Conservation (phyloP, 2,888 invertebrate genomes). For the Spicauda simplicius region DNA sequence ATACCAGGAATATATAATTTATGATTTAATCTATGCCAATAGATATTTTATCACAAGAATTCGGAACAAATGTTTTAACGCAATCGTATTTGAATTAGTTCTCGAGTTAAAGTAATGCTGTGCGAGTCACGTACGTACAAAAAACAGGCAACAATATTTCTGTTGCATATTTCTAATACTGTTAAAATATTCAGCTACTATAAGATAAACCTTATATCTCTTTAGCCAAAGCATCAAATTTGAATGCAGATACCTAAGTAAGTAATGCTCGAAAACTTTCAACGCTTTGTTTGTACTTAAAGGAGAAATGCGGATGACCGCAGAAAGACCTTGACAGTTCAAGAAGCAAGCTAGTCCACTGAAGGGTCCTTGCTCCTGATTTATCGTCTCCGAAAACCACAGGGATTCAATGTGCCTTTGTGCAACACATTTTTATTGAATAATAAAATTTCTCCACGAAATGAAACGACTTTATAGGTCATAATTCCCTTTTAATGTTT, state of each 20-base stretch:
- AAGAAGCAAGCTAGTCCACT: constrained; percentile 69
- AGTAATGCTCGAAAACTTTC: constrained; percentile 18
- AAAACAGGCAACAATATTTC: no score
- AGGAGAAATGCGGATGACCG: constrained; percentile 66
- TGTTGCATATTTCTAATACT: no score
- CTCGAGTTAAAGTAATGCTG: no score
- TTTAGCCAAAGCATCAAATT: neutral
- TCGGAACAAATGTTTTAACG: no score
- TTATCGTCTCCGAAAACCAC: constrained; percentile 80
- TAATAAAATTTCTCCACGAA: constrained; percentile 81
- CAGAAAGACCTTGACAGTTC: constrained; percentile 78
- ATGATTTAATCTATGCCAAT: no score
- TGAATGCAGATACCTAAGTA: constrained; percentile 2
- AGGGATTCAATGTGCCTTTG: constrained; percentile 81
- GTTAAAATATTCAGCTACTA: no score
- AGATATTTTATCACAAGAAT: no score
- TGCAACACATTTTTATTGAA: constrained; percentile 79
- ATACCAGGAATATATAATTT: no score
- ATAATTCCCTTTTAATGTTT: constrained; percentile 72
- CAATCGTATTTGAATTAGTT: no score
- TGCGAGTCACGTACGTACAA: no score
- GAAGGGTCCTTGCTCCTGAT: constrained; percentile 79
- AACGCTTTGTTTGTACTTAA: constrained; percentile 59
- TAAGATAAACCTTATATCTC: neutral
- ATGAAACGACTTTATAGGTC: constrained; percentile 80